Evolutionary conservation across 2,113 vertebrate species (phyloP), one percentile per base, ranked within the genome.

Genomic region (Sturnira hondurensis): DNA sequence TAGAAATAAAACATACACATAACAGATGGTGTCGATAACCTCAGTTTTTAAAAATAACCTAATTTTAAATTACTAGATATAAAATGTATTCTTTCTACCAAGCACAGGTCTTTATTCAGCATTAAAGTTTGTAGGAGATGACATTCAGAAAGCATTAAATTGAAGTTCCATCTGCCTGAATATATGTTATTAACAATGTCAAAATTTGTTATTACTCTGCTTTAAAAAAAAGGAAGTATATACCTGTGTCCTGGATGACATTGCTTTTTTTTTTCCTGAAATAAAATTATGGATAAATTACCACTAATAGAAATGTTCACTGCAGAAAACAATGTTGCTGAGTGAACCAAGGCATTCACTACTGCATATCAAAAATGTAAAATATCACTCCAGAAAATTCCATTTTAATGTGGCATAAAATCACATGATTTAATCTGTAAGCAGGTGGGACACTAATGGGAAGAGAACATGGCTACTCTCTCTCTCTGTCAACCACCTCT

Each of bases 371-470:
- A 93, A 93, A 98, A 97, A 95, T 86, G 95, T 94, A 96, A 98
- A 95, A 71, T 89, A 81, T 83, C 97, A 89, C 83, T 97, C 91
- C 95, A 95, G 95, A 98, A 98, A 98, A 98, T 97, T 78, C 56
- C 88, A 68, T 95, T 98, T 98, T 97, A 99, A 98, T 98, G 96
- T 98, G 96, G 96, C 98, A 97, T 98, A 98, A 98, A 98, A 91
- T 89, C 97, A 97, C 97, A 86, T 97, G 97, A 97, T 98, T 98
- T 98, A 95, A 97, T 98, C 95, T 98, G 98, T 97, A 98, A 98
- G 97, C 97, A 98, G 98, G 98, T 98, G 96, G 98, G 98, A 98
- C 97, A 95, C 56, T 83, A 97, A 97, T 97, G 80, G 83, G 33
- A 91, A 96, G 20, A 87, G 95, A 83, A 22, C 95, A 47, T 91